These are phyloP conservation scores for Dipodomys stephensi DNA, from an alignment of 2,113 vertebrate species.

Conservation along the genomic window DNA sequence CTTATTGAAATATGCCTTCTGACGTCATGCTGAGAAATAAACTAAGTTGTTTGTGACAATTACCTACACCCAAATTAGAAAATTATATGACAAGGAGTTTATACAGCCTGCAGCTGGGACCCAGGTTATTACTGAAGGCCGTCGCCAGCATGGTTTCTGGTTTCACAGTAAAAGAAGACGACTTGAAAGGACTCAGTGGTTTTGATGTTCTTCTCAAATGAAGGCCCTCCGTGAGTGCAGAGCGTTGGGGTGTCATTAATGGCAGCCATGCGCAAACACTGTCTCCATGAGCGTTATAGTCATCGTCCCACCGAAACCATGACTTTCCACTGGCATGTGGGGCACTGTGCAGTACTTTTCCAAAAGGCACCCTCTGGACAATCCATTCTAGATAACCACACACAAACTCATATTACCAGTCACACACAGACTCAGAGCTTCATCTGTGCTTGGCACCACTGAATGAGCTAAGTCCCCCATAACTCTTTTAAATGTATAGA, in stretches of 20 bases:
- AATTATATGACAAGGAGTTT: constrained; percentile 74
- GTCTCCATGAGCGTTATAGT: constrained; percentile 55
- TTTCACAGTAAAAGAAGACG: constrained; percentile 79
- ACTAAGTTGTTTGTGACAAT: constrained; percentile 69
- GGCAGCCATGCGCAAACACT: constrained; percentile 71
- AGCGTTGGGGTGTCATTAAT: constrained; percentile 76
- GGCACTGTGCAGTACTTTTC: constrained; percentile 34
- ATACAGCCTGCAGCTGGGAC: constrained; percentile 68
- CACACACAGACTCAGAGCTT: background rate
- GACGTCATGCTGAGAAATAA: constrained; percentile 73
- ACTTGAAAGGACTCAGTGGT: constrained; percentile 81
- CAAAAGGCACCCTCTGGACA: constrained; percentile 21
- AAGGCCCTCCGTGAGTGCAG: constrained; percentile 59
- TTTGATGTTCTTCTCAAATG: constrained; percentile 80
- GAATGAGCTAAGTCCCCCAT: background rate
- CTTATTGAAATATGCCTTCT: constrained; percentile 54
- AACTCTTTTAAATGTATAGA: background rate
- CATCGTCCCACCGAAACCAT: background rate
- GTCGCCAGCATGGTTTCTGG: constrained; percentile 70
- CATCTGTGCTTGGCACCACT: background rate
- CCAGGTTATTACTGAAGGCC: constrained; percentile 75
- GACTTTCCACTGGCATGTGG: constrained; percentile 58
- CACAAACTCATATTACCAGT: too few relatives aligned
- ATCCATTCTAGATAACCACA: constrained; percentile 10
- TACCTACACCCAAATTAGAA: constrained; percentile 79